A percentile compares a stretch with the other conserved stretches of the same genome.
Evolutionary conservation across 2,113 vertebrate genomes (phyloP).

Genomic region (Sinocyclocheilus maitianheensis): DNA sequence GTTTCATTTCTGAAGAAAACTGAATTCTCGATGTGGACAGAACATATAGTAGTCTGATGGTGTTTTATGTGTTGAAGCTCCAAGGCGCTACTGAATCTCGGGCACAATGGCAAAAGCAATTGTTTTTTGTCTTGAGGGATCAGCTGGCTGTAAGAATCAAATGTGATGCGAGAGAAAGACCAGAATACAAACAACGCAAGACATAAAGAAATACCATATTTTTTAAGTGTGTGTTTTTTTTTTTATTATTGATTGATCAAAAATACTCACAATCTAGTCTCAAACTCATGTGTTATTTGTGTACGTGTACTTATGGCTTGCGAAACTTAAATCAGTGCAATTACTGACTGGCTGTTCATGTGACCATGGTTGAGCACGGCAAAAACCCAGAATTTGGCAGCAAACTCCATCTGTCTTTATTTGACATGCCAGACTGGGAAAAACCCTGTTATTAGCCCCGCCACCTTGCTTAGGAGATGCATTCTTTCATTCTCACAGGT

Average conservation of each 20-base stretch:
- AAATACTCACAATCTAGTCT: not conserved
- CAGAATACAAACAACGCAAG: not conserved
- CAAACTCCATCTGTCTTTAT: not conserved
- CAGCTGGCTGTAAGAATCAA: not conserved
- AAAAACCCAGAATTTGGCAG: not conserved
- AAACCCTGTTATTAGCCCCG: not conserved
- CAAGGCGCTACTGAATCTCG: not conserved
- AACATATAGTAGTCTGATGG: not conserved
- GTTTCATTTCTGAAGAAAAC: not conserved
- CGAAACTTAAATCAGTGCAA: not conserved
- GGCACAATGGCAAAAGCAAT: not conserved
- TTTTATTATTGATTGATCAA: not conserved
- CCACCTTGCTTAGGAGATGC: not conserved
- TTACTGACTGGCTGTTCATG: not conserved
- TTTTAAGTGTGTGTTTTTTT: not conserved
- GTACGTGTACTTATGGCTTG: not conserved
- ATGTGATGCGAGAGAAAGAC: not conserved
- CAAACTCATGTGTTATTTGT: not conserved
- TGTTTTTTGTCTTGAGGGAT: not conserved
- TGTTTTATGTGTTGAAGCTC: not conserved
- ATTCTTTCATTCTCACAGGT: conserved; percentile 6
- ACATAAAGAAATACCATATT: not conserved
- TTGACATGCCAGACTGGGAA: not conserved
- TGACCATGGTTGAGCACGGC: not conserved
- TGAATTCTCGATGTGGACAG: not conserved